A percentile compares a stretch with the other conserved stretches of the same genome.
These are phyloP conservation scores for Elmis aenea DNA, from an alignment of 2,888 invertebrate genomes.

Conservation along the genomic window DNA sequence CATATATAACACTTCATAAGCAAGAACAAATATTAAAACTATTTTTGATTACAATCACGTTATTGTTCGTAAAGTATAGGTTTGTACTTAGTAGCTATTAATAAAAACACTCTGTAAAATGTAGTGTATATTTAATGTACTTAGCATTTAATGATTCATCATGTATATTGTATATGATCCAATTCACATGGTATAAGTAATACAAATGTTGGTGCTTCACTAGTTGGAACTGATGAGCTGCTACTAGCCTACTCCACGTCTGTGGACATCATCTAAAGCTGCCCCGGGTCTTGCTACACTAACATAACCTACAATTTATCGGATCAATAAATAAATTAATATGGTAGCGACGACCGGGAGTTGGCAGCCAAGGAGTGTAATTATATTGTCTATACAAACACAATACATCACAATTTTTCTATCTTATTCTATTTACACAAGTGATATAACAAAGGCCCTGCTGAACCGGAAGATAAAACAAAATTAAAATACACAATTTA, in stretches of 20 bases:
- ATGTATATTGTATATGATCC: constrained; percentile 28
- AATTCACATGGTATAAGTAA: constrained; percentile 34
- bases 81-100: too few relatives aligned
- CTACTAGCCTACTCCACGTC: constrained; percentile 29
- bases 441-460: constrained; percentile 38
- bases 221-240: constrained; percentile 40
- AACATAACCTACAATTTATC: constrained; percentile 6
- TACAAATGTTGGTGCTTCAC: constrained; percentile 48
- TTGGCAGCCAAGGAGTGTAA: constrained; percentile 42
- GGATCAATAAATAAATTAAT: too few relatives aligned
- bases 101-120: constrained; percentile 18
- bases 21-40: too few relatives aligned
- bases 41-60: too few relatives aligned
- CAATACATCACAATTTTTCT: constrained; percentile 46
- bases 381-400: constrained; percentile 46
- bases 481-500: constrained; percentile 27
- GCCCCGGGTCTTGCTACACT: constrained; percentile 31
- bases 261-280: constrained; percentile 36
- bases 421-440: constrained; percentile 42
- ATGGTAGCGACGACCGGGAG: too few relatives aligned
- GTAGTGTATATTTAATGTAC: constrained; percentile 36
- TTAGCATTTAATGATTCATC: constrained; percentile 37
- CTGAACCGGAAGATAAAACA: constrained; percentile 31
- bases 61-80: too few relatives aligned
- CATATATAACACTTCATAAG: too few relatives aligned